Evolutionary conservation across 2,888 invertebrate genomes (phyloP), one percentile per base, ranked within the genome.

Genomic region (Nineta flava): DNA sequence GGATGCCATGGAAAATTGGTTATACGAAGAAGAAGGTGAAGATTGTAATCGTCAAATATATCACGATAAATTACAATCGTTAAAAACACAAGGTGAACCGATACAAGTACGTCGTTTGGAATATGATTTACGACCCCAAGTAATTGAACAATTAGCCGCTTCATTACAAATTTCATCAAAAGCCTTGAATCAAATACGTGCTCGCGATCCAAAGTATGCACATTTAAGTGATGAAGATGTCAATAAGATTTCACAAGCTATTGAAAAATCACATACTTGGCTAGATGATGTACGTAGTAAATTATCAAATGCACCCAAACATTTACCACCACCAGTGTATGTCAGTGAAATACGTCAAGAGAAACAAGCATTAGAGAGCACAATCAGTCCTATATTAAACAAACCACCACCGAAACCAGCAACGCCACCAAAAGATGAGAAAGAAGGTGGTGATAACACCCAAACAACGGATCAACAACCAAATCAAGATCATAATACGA

Each of bases 11-110:
- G 97, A 97, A 68, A 83, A 87, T 63, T 99, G 99, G 99, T 72
- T 99, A 15, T 99, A 99, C 61, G 96, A 95, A 60, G 79, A 78
- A 55, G 87, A 87, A 52, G 99, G 99, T 3, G 95, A 95, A 65
- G 90, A 96, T 61, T 90, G 94, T 64, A 82, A 83, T 56, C 79
- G 83, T 61, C 77, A 82, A 59, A 73, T 81, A 34, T 83, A 83
- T 62, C 73, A 75, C 53, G 77, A 75, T 57, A 81, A 79, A 60
- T 62, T 83, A 52, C 61, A 69, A 1, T 74, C 75, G 51, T 64
- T 81, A 56, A 73, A 85, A 72, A 76, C 77, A 53, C 76, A 83
- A 66, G 95, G 95, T 9, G 91, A 94, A 62, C 93, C 95, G 0
- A 87, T 96, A 50, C 86, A 86, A 60, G 80, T 80, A 55, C 78